A percentile compares a stretch with the other conserved stretches of the same genome.
These are phyloP conservation scores for Pterocles orientalis DNA, from an alignment of 2,113 vertebrate genomes.

Conservation along the genomic window DNA sequence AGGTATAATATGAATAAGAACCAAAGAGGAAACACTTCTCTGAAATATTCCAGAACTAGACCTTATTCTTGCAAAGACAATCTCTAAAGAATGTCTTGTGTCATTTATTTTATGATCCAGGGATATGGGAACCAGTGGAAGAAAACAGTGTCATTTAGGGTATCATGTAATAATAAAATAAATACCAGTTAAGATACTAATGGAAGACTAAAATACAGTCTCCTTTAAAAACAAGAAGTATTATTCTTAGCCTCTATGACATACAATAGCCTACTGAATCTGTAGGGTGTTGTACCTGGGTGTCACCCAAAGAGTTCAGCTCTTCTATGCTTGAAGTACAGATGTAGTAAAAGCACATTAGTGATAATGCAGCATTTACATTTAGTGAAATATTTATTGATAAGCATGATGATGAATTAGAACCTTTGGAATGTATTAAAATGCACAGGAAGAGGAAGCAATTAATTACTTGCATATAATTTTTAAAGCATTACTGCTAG, in stretches of 20 bases:
- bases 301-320: background rate
- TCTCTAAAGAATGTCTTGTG: background rate
- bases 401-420: slow-evolving; percentile 45
- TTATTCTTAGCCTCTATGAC: background rate
- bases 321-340: slow-evolving; percentile 20
- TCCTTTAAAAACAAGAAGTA: background rate
- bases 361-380: slow-evolving; percentile 40
- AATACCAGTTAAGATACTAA: background rate
- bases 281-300: background rate
- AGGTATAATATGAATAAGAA: background rate
- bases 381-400: slow-evolving; percentile 54
- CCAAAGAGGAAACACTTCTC: background rate
- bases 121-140: background rate
- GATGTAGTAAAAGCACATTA: slow-evolving; percentile 19
- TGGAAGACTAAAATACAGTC: background rate
- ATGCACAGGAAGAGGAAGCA: slow-evolving; percentile 35
- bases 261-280: background rate
- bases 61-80: background rate
- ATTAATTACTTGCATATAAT: slow-evolving; percentile 45
- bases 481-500: slow-evolving; percentile 44
- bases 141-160: background rate
- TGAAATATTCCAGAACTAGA: background rate
- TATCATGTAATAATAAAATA: background rate
- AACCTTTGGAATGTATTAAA: slow-evolving; percentile 57
- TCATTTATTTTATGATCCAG: background rate